Base-by-base conservation (phyloP, 2,888 invertebrate species). In the Ormyrus thymus region DNA sequence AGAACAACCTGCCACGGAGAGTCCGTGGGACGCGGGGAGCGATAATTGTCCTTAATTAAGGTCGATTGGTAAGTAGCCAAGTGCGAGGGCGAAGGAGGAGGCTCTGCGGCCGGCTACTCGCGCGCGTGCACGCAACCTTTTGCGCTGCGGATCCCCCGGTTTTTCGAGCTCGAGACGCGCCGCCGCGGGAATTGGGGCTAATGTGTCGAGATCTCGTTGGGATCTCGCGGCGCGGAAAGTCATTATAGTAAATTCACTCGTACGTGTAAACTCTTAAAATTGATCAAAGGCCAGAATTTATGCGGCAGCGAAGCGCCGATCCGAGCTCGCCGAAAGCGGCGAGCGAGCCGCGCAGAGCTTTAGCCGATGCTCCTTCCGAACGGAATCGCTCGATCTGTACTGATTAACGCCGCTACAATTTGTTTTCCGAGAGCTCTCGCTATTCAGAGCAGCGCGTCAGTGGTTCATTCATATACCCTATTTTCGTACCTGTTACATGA, bases 41-140 rank as follows among this genome's bases (percentile, higher is more conserved):
- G 85, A 83, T 85, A 85, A 86, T 86, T 83, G 82, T 82, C 80
- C 83, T 84, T 86, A 85, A 87, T 87, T 87, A 86, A 84, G 86
- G 86, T 86, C 86, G 86, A 87, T 86, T 86, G 86, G 55, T 81
- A 80, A 76, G 74, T 73, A 81, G 58, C 61, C 62, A 77, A 81
- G 81, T 81, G 81, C 78, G 81, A 81, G 68, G 75, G 66, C 56
- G 51, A 13, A 62, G 50, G 29, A 58, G 15, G 72, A 64, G 78
- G 11, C 11, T 56, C 48, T 10, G 48, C 15, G 5, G 15, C 13
- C 48, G 15, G 7, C 13, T 8, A 5, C 53, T 66, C 53, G 29
- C 53, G 10, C 10, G 3, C 11, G 77, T 70, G 73, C 80, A 79
- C 81, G 79, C 76, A 77, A 64, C 43, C 29, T 62, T 29, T 45